Conservation (phyloP, 35 echinoderm and acorn worm genomes). For the Apostichopus parvimensis region DNA sequence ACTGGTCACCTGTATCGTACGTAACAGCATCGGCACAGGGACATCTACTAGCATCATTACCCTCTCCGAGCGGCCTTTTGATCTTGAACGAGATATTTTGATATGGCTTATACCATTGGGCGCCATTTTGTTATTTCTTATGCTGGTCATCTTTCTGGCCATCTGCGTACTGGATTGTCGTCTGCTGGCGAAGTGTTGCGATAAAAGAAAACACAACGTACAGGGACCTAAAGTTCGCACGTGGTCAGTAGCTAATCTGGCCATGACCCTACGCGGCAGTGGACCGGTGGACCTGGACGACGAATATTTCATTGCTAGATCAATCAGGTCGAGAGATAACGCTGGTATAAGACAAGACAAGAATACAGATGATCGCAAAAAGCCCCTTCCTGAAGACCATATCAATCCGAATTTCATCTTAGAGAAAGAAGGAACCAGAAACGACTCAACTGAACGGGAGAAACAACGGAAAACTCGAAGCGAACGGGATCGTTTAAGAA, state of each 20-base stretch:
- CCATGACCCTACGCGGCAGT: neutral
- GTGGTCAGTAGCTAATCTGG: conserved; percentile 44
- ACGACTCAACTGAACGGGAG: neutral
- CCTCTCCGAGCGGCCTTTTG: neutral
- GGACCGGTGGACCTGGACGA: neutral
- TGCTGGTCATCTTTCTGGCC: conserved; percentile 41
- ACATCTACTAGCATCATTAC: conserved; percentile 18
- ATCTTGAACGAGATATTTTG: conserved; percentile 35
- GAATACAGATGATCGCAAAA: conserved; percentile 20
- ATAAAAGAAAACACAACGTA: conserved; percentile 27
- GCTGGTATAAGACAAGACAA: neutral
- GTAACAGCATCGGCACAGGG: conserved; percentile 30
- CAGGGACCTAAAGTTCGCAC: conserved; percentile 26
- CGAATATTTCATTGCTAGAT: conserved; percentile 45
- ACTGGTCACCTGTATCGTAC: conserved; percentile 33
- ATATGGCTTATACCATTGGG: conserved; percentile 58
- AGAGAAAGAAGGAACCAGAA: neutral
- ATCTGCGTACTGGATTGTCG: conserved; percentile 48
- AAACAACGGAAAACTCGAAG: conserved; percentile 53
- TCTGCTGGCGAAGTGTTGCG: conserved; percentile 30
- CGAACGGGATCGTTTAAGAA: conserved; percentile 38
- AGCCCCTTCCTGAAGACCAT: conserved; percentile 21
- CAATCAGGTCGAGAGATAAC: conserved; percentile 35
- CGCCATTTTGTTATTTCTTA: conserved; percentile 20
- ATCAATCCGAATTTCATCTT: conserved; percentile 40